Percentiles rank a stretch among this genome's conserved stretches.
These are phyloP conservation scores for Anas platyrhynchos DNA, from an alignment of 2,113 vertebrate genomes.

Conservation along the genomic window DNA sequence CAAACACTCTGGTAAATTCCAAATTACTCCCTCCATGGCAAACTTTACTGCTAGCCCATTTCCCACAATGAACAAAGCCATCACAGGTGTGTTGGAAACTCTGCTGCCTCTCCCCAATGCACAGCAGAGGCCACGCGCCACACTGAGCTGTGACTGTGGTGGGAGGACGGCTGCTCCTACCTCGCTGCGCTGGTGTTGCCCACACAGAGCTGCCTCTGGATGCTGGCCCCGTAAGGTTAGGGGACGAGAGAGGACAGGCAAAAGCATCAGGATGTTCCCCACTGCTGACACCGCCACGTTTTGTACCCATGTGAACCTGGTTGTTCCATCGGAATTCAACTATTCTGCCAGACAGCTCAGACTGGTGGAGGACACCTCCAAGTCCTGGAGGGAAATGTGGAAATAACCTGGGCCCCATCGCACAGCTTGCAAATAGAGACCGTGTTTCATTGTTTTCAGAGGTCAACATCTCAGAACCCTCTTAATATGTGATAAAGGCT, in stretches of 20 bases:
- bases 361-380: background rate
- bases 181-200: background rate
- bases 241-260: background rate
- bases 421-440: background rate
- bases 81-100: background rate
- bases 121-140: accelerated
- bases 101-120: accelerated
- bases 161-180: background rate
- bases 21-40: background rate
- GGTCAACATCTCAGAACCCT: background rate
- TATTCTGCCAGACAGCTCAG: background rate
- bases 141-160: background rate
- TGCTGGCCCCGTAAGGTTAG: background rate
- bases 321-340: background rate
- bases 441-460: background rate
- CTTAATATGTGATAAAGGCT: background rate
- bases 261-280: background rate
- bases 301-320: background rate
- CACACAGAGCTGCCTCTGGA: background rate
- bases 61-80: background rate
- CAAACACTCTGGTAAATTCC: background rate
- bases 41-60: background rate
- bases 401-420: background rate
- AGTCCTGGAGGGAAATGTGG: background rate
- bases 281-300: background rate